Percentiles rank a stretch among this genome's conserved stretches.
phyloP scores from a whole-genome alignment of 2,113 vertebrate species.

The Salvelinus fontinalis region DNA sequence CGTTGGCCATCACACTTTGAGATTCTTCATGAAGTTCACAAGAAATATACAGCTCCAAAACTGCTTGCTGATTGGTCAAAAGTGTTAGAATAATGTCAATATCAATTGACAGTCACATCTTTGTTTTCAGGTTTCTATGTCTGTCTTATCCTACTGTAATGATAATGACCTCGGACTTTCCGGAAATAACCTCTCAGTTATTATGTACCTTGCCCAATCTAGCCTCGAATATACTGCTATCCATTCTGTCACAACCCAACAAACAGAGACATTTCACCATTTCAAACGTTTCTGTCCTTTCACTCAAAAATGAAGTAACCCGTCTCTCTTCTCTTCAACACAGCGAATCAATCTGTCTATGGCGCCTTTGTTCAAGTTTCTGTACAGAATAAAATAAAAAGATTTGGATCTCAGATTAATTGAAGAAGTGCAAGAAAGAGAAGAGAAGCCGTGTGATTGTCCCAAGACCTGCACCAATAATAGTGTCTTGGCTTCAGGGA shows the following conservation, averaged over 20 bases:
- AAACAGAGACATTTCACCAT: not conserved
- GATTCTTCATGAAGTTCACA: too few species aligned
- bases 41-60: too few species aligned
- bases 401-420: constrained; percentile 68
- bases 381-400: constrained; percentile 62
- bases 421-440: constrained; percentile 63
- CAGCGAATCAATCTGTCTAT: constrained; percentile 49
- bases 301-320: constrained; percentile 52
- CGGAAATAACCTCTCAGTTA: too few species aligned
- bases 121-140: too few species aligned
- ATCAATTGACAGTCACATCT: too few species aligned
- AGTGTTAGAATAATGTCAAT: too few species aligned
- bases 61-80: too few species aligned
- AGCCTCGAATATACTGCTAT: too few species aligned
- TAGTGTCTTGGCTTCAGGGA: constrained; percentile 58
- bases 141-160: not conserved
- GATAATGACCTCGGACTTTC: not conserved
- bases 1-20: too few species aligned
- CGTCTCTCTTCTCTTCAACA: constrained; percentile 51
- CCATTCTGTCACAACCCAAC: not conserved
- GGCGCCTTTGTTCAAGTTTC: constrained; percentile 39
- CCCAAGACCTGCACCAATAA: constrained; percentile 62
- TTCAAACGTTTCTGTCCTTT: constrained; percentile 3
- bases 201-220: too few species aligned
- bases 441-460: constrained; percentile 62